A percentile compares a stretch with the other conserved stretches of the same genome.
phyloP scores from a whole-genome alignment of 2,888 invertebrate genomes.

The Tenthredo scrophulariae region DNA sequence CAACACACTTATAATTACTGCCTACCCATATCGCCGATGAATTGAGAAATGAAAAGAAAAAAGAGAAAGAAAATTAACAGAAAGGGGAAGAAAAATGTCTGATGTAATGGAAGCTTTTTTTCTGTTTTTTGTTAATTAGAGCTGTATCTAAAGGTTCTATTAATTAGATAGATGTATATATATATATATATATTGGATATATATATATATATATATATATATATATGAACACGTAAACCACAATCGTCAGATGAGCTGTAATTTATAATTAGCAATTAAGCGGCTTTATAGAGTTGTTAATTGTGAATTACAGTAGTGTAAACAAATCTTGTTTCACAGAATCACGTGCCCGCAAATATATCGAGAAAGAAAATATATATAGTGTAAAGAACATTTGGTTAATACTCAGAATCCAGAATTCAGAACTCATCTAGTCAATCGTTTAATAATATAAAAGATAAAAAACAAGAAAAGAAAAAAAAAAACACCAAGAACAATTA shows the following conservation, averaged over 20 bases:
- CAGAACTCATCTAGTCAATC: constrained; percentile 47
- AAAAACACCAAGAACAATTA: constrained; percentile 42
- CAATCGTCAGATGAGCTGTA: constrained; percentile 45
- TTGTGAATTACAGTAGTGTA: constrained; percentile 39
- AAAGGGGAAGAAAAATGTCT: background rate
- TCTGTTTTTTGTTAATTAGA: constrained; percentile 27
- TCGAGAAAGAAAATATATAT: background rate
- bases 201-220: background rate
- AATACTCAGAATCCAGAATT: constrained; percentile 35
- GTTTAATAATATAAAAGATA: constrained; percentile 18
- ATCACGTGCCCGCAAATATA: constrained; percentile 46
- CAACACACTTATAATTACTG: background rate
- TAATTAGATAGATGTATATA: background rate
- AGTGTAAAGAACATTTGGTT: constrained; percentile 24
- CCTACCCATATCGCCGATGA: background rate
- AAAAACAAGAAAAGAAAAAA: constrained; percentile 39
- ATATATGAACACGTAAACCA: constrained; percentile 9
- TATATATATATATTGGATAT: background rate
- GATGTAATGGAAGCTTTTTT: constrained; percentile 9
- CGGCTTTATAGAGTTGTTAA: constrained; percentile 16
- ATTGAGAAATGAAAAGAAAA: background rate
- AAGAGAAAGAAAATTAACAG: background rate
- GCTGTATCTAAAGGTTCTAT: background rate
- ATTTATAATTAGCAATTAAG: constrained; percentile 49
- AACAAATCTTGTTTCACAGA: constrained; percentile 42